phyloP scores from a whole-genome alignment of 2,888 invertebrate species.

The Eupsilia transversa region DNA sequence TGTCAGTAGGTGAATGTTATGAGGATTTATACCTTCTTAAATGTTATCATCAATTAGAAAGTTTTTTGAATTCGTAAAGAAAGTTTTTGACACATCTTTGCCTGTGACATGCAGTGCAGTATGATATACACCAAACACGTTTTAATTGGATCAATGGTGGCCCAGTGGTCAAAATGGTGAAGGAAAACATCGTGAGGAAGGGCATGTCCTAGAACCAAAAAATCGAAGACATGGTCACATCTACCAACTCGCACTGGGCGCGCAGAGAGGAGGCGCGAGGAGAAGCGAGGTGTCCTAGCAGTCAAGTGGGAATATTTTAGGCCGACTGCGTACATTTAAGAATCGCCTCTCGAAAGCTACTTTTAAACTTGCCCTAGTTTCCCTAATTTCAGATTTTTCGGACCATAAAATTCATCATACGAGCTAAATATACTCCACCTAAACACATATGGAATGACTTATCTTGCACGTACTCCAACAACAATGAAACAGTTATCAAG shows the following conservation, averaged over 20 bases:
- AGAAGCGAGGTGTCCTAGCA: too few relatives aligned
- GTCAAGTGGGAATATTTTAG: too few relatives aligned
- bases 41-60: neutral
- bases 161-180: too few relatives aligned
- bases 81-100: neutral
- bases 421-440: neutral
- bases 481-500: constrained; percentile 53
- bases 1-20: constrained; percentile 8
- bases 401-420: neutral
- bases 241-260: too few relatives aligned
- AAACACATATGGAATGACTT: constrained; percentile 18
- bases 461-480: constrained; percentile 32
- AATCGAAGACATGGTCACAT: too few relatives aligned
- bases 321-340: neutral
- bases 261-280: too few relatives aligned
- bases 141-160: too few relatives aligned
- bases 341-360: neutral
- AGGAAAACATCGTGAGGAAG: too few relatives aligned
- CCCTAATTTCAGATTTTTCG: neutral
- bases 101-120: neutral
- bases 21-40: neutral
- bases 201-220: too few relatives aligned
- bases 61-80: neutral
- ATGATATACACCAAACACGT: neutral
- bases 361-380: neutral